These are phyloP conservation scores for Pseudorhombus dupliciocellatus DNA, from an alignment of 2,113 vertebrate genomes.

Conservation along the genomic window DNA sequence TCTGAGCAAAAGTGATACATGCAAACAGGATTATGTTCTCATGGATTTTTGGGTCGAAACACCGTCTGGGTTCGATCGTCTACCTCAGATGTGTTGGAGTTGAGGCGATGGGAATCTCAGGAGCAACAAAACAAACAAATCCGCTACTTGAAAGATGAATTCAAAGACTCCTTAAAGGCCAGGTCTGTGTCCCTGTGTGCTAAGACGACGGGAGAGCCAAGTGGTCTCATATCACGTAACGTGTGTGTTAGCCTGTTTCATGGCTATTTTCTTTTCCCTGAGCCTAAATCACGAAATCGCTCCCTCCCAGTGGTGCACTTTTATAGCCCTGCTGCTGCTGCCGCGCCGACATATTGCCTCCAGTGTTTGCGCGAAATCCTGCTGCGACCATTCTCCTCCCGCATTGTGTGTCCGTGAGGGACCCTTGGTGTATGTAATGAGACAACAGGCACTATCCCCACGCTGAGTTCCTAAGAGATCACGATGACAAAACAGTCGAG, in stretches of 20 bases:
- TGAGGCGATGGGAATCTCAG: too few relatives aligned
- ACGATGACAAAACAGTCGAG: too few relatives aligned
- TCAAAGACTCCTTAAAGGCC: neutral
- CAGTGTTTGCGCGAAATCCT: conserved; percentile 1
- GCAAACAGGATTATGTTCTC: conserved; percentile 35
- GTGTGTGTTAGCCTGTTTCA: neutral
- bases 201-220: neutral
- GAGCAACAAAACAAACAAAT: neutral
- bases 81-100: too few relatives aligned
- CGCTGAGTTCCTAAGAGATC: too few relatives aligned
- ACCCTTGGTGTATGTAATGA: neutral
- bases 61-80: too few relatives aligned
- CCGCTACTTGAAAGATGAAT: neutral
- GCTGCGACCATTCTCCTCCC: conserved; percentile 1
- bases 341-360: conserved; percentile 9
- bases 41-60: conserved; percentile 27
- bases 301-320: conserved; percentile 18
- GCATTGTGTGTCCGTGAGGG: neutral
- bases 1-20: conserved; percentile 6
- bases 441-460: neutral
- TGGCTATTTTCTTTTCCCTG: conserved; percentile 4
- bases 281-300: conserved; percentile 2
- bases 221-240: neutral
- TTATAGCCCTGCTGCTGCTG: neutral
- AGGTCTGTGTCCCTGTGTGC: neutral